Percentiles rank a stretch among this genome's conserved stretches.
phyloP scores from a whole-genome alignment of 1,140 invertebrate genomes.

The Bombus picipes region DNA sequence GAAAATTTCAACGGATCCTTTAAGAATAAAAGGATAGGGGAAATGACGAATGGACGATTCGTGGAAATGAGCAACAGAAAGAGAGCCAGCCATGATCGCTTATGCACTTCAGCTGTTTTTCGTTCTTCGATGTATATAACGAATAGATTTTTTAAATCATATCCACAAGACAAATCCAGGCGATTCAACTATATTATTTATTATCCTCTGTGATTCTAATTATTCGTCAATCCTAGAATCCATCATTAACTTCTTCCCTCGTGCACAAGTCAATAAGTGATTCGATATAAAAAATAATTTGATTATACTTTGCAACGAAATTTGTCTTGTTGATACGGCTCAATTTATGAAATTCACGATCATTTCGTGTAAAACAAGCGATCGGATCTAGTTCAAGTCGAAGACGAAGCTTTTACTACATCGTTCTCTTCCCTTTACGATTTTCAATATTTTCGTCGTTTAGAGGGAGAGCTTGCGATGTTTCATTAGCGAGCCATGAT shows the following conservation, averaged over 20 bases:
- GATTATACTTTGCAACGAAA: neutral
- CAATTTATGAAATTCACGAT: neutral
- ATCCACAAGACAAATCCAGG: slow-evolving; percentile 11
- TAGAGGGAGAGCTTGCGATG: slow-evolving; percentile 12
- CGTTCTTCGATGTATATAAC: neutral
- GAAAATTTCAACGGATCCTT: slow-evolving; percentile 25
- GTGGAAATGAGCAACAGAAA: slow-evolving; percentile 5
- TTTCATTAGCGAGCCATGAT: neutral
- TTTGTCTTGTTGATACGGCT: slow-evolving; percentile 5
- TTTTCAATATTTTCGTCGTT: neutral
- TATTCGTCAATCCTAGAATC: neutral
- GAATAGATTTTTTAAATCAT: neutral
- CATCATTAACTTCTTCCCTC: neutral
- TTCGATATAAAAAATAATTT: slow-evolving; percentile 38
- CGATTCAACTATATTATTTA: neutral
- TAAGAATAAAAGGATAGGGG: slow-evolving; percentile 10
- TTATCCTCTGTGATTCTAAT: neutral
- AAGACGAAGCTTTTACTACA: neutral
- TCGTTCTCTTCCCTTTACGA: neutral
- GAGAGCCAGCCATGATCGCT: slow-evolving; percentile 7
- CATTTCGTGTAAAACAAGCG: neutral
- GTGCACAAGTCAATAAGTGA: too few relatives aligned
- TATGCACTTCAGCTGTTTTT: neutral
- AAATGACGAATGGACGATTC: neutral
- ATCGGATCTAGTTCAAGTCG: neutral